These are phyloP conservation scores for Ectemnius continuus DNA, from an alignment of 2,888 invertebrate genomes.

Conservation along the genomic window DNA sequence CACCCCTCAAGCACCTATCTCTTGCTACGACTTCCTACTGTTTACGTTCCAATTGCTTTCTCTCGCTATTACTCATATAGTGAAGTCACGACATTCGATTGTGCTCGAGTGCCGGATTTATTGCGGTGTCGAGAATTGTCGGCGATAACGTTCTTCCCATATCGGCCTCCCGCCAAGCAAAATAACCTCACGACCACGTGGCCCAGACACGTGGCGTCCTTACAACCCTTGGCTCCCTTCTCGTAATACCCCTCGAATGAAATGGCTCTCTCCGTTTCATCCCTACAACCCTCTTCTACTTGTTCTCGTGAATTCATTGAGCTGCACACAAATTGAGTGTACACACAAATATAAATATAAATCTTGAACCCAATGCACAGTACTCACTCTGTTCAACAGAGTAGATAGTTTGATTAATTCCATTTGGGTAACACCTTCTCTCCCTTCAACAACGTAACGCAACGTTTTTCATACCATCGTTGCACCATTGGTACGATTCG, in stretches of 20 bases:
- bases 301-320: no score
- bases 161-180: conserved; percentile 51
- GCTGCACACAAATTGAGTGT: no score
- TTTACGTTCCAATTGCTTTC: not conserved
- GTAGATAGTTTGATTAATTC: no score
- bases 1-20: not conserved
- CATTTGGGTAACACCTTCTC: no score
- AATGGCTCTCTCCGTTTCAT: no score
- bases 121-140: not conserved
- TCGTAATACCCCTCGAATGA: not conserved
- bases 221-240: conserved; percentile 11
- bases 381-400: no score
- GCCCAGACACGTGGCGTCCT: conserved; percentile 47
- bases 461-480: no score
- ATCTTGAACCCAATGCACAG: no score
- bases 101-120: not conserved
- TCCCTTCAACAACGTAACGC: no score
- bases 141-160: conserved; percentile 26
- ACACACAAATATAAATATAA: no score
- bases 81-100: not conserved
- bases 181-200: conserved; percentile 52
- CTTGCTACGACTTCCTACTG: not conserved
- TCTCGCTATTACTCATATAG: not conserved
- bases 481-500: no score
- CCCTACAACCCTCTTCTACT: no score